A percentile compares a stretch with the other conserved stretches of the same genome.
These are phyloP conservation scores for Avahi laniger DNA, from an alignment of 2,797 vertebrate genomes.

Conservation along the genomic window DNA sequence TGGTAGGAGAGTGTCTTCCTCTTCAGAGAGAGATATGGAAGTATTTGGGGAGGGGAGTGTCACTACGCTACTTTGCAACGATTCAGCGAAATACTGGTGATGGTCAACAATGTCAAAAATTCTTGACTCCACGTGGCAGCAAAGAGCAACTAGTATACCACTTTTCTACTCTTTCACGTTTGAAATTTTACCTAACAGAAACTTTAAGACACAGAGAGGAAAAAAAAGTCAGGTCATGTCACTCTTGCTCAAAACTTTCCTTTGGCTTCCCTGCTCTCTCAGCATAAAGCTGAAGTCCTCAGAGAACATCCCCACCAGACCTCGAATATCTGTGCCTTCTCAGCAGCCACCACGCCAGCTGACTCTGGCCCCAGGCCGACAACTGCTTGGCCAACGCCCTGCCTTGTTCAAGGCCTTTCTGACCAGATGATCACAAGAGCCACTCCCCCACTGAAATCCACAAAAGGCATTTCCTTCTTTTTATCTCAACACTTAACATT, in stretches of 20 bases:
- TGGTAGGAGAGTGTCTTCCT: too few species aligned
- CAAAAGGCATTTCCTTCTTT: neutral
- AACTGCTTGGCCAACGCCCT: fast-evolving
- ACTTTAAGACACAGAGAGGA: neutral
- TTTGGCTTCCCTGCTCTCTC: neutral
- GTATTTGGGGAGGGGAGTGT: neutral
- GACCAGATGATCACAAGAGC: neutral
- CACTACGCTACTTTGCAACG: neutral
- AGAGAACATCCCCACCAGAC: neutral
- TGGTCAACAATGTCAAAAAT: neutral
- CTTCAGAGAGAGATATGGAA: neutral
- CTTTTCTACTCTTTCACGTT: neutral
- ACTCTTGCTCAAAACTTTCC: neutral
- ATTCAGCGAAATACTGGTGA: neutral
- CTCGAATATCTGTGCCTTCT: fast-evolving
- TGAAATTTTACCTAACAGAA: neutral
- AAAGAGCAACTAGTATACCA: neutral
- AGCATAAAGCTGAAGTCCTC: neutral
- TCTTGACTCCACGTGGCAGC: neutral
- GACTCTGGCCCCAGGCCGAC: too few species aligned
- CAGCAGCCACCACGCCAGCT: neutral
- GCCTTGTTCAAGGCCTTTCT: neutral
- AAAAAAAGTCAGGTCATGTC: neutral
- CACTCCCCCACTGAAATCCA: neutral
- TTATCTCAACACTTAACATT: neutral